Base-by-base conservation (phyloP, 2,113 vertebrate genomes). In the Heterocephalus glaber region DNA sequence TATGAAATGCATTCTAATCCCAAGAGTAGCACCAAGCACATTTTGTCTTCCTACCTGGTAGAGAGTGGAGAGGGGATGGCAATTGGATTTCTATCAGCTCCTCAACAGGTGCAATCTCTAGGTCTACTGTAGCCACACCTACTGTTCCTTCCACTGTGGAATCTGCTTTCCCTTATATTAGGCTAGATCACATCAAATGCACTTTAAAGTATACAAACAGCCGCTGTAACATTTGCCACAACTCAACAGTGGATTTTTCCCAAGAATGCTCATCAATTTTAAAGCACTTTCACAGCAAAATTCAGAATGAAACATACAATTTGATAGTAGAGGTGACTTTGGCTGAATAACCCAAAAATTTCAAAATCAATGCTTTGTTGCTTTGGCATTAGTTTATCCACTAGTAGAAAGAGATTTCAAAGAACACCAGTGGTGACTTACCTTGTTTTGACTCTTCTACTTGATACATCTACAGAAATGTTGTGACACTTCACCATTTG, bases 171-270 rank as follows among this genome's bases (percentile, higher is more conserved):
- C 63, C 22, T 41, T 0, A 17, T 9, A 0, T 7, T 58, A 56
- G n/a, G 88, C 30, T 5, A 2, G 16, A 44, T 47, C 13, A 0
- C 30, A 28, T 0, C 16, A 47, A 52, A 54, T 22, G 4, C 9
- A 44, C 54, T 93, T 41, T 30, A 38, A 77, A 92, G 35, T 1
- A 0, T 7, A n/a, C 63, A 41, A 72, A 54, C 84, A 95, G 90
- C 88, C 95, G 97, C 65, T 13, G 0, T 54, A 52, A 93, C 90
- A 94, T 95, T 94, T 97, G 97, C 77, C 38, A 60, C 85, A 44
- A 49, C 76, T 61, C 44, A 54, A 81, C 12, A 10, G 61, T 95
- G 89, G 74, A 49, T 38, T 24, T 56, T 86, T 81, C 77, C 87
- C 88, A 60, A 82, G 63, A 52, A 90, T 4, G 33, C 20, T 83